Conservation (phyloP, 2,797 vertebrate species). For the Zenarchopterus dispar region DNA sequence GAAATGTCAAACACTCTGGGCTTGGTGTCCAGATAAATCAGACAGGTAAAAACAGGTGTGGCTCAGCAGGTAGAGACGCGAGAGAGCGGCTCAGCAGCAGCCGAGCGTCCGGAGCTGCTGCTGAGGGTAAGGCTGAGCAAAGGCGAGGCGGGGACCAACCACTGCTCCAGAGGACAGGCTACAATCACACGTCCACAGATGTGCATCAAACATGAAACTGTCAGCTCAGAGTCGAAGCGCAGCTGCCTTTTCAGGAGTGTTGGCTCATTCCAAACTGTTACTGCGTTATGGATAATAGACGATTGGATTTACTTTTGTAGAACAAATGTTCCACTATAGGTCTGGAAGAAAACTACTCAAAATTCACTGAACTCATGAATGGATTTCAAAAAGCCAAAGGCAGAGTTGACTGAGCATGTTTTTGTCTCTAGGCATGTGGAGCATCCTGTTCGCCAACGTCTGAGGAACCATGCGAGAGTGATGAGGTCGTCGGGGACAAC, state of each 20-base stretch:
- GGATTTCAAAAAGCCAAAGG: no score
- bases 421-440: no score
- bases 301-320: no score
- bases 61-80: constrained; percentile 22
- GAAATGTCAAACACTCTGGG: constrained; percentile 18
- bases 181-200: constrained; percentile 69
- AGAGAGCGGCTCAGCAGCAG: constrained; percentile 11
- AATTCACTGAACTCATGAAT: no score
- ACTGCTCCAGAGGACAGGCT: constrained; percentile 53
- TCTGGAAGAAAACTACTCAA: no score
- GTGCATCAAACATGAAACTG: constrained; percentile 3
- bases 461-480: no score
- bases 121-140: constrained; percentile 50
- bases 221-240: constrained; percentile 24
- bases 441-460: no score
- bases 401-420: no score
- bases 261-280: constrained; percentile 14
- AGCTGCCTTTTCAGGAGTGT: constrained; percentile 30
- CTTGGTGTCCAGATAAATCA: neutral
- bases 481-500: no score
- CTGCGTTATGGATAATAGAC: neutral
- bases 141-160: constrained; percentile 58
- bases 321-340: no score
- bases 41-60: constrained; percentile 17
- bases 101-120: constrained; percentile 3